Base-by-base conservation (phyloP, 2,113 vertebrate genomes). In the Pygoscelis antarcticus region DNA sequence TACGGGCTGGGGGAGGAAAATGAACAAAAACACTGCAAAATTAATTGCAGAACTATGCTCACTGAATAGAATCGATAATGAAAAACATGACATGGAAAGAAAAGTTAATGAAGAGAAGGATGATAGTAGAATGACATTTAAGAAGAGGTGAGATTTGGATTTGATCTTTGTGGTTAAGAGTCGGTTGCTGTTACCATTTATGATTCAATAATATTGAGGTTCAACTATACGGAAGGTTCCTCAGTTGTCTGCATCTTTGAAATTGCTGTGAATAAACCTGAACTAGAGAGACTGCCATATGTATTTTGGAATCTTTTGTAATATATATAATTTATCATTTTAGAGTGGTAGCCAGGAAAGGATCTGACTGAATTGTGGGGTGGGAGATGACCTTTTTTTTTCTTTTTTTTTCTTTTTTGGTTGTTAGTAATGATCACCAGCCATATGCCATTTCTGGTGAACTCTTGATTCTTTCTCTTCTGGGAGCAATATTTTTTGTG, bases 1-100 rank as follows among this genome's bases (percentile, higher is more conserved):
- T 89, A 91, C 70, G 86, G 76, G 58, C 76, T 75, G 87, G n/a
- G 36, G 4, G 11, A 77, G 89, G 84, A 95, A 88, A 42, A 94
- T 26, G 44, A 95, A 69, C 68, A 93, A 96, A 96, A 94, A 5
- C 51, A 74, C n/a, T 65, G 66, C 20, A 91, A 97, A 97, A 93
- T 89, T 96, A 96, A 95, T 97, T 91, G 69, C 65, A 52, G 49
- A 89, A 34, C 30, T 76, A 15, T 72, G 86, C 12, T 95, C 29
- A 80, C 34, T 88, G 96, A 95, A 87, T 74, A 91, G 80, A 96
- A 83, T 64, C 87, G 58, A 85, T 83, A 93, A 87, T 83, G 21
- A 75, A 83, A 96, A 97, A 74, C 44, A 49, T 47, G 80, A 47
- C 11, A 13, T 21, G 64, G 68, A 87, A 91, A 78, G 83, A 60